Conservation (phyloP, 1,140 invertebrate species). For the Theocolax elegans region DNA sequence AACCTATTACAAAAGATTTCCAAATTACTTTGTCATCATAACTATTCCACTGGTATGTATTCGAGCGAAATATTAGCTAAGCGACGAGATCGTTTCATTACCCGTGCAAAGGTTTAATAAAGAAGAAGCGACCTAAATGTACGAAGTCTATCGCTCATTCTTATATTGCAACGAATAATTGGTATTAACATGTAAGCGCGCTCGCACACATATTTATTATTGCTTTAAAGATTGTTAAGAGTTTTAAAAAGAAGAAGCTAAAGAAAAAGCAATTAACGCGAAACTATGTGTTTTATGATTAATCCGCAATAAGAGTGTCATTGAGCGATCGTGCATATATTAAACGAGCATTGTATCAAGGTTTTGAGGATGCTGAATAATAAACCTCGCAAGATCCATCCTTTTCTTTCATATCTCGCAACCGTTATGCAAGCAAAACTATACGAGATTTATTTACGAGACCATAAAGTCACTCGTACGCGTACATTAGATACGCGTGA, state of each 20-base stretch:
- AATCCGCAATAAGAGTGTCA: background rate
- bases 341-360: slow-evolving; percentile 13
- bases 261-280: slow-evolving; percentile 2
- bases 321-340: background rate
- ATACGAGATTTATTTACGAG: slow-evolving; percentile 27
- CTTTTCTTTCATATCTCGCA: slow-evolving; percentile 20
- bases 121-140: slow-evolving; percentile 35
- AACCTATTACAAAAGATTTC: too few relatives aligned
- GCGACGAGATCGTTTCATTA: background rate
- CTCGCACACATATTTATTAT: slow-evolving; percentile 36
- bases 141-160: background rate
- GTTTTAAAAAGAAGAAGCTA: background rate
- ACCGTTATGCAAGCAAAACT: background rate
- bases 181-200: too few relatives aligned
- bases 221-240: background rate
- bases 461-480: slow-evolving; percentile 2
- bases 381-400: slow-evolving; percentile 1
- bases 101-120: too few relatives aligned
- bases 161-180: slow-evolving; percentile 8
- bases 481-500: background rate
- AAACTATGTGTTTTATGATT: slow-evolving; percentile 9
- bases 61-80: too few relatives aligned
- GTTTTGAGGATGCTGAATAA: background rate
- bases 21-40: too few relatives aligned
- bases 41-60: too few relatives aligned